Conservation (phyloP, 2,113 vertebrate species). For the Ctenodactylus gundi region DNA sequence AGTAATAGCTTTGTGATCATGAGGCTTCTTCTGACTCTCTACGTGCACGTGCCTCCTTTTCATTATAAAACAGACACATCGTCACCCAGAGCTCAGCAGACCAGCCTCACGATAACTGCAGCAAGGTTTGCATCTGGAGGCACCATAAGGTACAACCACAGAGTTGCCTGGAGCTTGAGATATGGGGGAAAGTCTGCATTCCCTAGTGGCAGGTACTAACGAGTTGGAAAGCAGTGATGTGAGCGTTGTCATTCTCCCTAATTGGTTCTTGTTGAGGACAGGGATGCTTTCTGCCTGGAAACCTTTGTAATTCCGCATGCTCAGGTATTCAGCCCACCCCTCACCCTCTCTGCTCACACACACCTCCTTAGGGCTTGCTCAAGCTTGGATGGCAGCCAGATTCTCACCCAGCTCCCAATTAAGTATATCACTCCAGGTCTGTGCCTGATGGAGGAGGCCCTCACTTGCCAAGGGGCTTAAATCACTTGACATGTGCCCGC, state of each 20-base stretch:
- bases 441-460: conserved; percentile 31
- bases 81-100: neutral
- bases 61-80: neutral
- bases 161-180: neutral
- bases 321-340: conserved; percentile 26
- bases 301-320: neutral
- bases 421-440: neutral
- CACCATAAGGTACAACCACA: neutral
- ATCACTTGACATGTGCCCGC: conserved; percentile 44
- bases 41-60: neutral
- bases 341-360: neutral
- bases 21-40: neutral
- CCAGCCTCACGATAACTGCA: neutral
- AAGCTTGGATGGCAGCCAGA: conserved; percentile 37
- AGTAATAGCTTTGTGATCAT: neutral
- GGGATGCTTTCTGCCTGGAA: conserved; percentile 41
- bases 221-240: neutral
- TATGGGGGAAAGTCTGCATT: neutral
- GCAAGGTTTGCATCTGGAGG: neutral
- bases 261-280: conserved; percentile 25
- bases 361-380: conserved; percentile 5
- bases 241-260: conserved; percentile 50
- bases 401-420: conserved; percentile 53
- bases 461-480: conserved; percentile 46
- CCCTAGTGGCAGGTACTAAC: conserved; percentile 33